A percentile compares a stretch with the other conserved stretches of the same genome.
Evolutionary conservation across 2,113 vertebrate genomes (phyloP).

Genomic region (Misgurnus anguillicaudatus): DNA sequence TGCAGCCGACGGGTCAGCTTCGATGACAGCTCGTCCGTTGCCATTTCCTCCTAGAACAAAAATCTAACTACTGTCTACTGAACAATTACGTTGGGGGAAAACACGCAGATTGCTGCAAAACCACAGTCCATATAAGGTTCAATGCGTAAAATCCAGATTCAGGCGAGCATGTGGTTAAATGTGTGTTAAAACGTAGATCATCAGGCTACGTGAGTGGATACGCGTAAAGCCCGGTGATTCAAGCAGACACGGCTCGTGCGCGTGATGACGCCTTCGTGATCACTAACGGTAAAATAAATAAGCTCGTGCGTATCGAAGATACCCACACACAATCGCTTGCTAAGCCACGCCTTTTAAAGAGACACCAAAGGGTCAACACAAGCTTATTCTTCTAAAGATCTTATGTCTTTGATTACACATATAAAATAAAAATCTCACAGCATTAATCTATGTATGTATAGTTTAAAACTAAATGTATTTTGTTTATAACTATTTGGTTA

Average conservation of each 20-base stretch:
- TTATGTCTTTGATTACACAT: too few relatives aligned
- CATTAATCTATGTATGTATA: background rate
- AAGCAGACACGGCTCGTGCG: constrained; percentile 39
- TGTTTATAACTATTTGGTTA: too few relatives aligned
- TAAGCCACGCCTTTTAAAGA: constrained; percentile 61
- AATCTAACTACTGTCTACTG: constrained; percentile 36
- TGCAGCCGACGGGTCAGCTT: constrained; percentile 83
- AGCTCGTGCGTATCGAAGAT: constrained; percentile 15
- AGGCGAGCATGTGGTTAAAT: background rate
- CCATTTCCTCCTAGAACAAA: constrained; percentile 73
- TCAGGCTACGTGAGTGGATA: constrained; percentile 1
- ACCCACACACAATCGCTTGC: constrained; percentile 3
- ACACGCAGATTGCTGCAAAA: constrained; percentile 32
- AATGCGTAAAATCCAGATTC: constrained; percentile 23
- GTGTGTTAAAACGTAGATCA: background rate
- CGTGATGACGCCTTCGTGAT: constrained; percentile 19
- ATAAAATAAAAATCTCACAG: too few relatives aligned
- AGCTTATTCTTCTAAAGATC: too few relatives aligned
- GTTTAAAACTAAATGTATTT: too few relatives aligned
- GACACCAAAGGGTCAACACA: background rate
- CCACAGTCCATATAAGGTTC: constrained; percentile 37
- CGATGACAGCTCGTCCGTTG: constrained; percentile 81
- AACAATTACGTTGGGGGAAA: constrained; percentile 38
- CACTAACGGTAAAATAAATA: constrained; percentile 17
- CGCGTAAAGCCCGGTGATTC: background rate